Evolutionary conservation across 2,797 vertebrate genomes (phyloP).

Genomic region (Lepus oiostolus): DNA sequence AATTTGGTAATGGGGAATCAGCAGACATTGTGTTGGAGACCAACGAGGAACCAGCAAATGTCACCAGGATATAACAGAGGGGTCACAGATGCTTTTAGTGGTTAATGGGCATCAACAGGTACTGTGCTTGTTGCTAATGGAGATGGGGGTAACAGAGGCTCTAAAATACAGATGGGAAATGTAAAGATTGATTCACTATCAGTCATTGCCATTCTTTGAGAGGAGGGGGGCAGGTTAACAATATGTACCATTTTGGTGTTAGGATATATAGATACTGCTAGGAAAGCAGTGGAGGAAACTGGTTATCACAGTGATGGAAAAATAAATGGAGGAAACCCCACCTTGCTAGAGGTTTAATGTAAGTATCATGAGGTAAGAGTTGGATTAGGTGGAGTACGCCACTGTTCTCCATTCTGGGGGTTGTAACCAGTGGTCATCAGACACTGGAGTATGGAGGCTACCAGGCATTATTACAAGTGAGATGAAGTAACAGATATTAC

Average conservation of each 20-base stretch:
- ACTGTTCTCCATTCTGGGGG: neutral
- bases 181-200: neutral
- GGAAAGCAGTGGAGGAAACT: neutral
- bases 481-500: neutral
- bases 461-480: neutral
- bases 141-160: neutral
- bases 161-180: neutral
- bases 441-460: neutral
- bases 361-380: neutral
- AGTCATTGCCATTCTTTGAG: neutral
- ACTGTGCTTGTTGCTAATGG: neutral
- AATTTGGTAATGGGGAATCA: neutral
- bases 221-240: neutral
- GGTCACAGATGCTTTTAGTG: neutral
- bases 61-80: conserved; percentile 6
- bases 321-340: neutral
- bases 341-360: neutral
- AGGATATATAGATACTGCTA: neutral
- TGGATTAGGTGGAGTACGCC: neutral
- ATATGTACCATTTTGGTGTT: neutral
- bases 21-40: neutral
- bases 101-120: neutral
- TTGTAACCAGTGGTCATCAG: neutral
- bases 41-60: neutral
- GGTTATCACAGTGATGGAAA: neutral